A percentile compares a stretch with the other conserved stretches of the same genome.
phyloP scores from a whole-genome alignment of 2,797 vertebrate genomes.

The Platalea minor region DNA sequence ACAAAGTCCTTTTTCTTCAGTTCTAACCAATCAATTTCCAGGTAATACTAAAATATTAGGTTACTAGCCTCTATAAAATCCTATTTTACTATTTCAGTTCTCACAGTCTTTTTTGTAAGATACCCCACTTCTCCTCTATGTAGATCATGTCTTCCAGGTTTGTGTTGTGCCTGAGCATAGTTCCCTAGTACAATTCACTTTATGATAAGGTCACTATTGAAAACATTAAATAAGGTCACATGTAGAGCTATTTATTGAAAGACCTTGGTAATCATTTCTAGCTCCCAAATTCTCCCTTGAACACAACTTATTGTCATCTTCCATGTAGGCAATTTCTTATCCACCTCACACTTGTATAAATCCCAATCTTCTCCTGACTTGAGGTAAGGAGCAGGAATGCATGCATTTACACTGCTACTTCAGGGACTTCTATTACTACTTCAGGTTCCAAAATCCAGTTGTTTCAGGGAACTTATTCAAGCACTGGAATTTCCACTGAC shows the following conservation, averaged over 20 bases:
- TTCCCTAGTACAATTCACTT: not conserved
- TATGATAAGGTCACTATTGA: not conserved
- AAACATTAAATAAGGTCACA: not conserved
- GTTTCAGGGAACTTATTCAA: not conserved
- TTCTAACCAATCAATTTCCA: not conserved
- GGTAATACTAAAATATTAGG: not conserved
- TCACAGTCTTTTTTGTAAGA: not conserved
- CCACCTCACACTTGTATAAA: not conserved
- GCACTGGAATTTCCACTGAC: not conserved
- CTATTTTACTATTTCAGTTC: not conserved
- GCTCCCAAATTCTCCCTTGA: not conserved
- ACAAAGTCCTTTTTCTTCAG: not conserved
- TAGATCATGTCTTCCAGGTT: not conserved
- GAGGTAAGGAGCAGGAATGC: not conserved
- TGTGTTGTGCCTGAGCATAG: not conserved
- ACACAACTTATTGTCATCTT: not conserved
- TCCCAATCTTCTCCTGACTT: not conserved
- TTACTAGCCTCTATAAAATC: not conserved
- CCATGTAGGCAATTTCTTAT: not conserved
- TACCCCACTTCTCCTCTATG: not conserved
- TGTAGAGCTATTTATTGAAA: not conserved
- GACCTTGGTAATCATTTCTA: not conserved
- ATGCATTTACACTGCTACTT: not conserved
- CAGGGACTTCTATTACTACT: not conserved
- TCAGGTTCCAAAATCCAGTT: not conserved